Evolutionary conservation across 2,888 invertebrate species (phyloP).

Genomic region (Dryobotodes eremita): DNA sequence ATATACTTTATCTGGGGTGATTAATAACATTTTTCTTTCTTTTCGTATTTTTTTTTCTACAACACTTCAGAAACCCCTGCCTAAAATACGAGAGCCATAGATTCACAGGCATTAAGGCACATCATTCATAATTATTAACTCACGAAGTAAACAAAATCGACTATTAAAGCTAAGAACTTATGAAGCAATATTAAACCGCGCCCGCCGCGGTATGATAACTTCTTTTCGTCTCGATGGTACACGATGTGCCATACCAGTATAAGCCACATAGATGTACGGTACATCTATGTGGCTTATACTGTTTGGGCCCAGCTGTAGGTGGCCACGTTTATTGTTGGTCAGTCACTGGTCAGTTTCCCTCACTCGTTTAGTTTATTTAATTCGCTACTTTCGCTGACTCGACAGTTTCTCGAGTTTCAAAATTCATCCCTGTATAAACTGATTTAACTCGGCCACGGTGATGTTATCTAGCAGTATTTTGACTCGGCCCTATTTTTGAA

Average conservation of each 20-base stretch:
- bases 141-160: background rate
- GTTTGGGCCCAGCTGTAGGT: background rate
- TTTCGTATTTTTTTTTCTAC: background rate
- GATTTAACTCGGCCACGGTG: too few relatives aligned
- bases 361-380: background rate
- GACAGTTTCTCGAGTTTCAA: background rate
- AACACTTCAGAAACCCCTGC: background rate
- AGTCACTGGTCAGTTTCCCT: background rate
- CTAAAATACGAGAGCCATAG: background rate
- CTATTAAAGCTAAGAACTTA: background rate
- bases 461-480: too few relatives aligned
- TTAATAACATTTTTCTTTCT: background rate
- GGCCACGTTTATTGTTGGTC: background rate
- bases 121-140: background rate
- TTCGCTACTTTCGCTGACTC: background rate
- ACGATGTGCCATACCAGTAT: too few relatives aligned
- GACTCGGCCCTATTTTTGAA: too few relatives aligned
- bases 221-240: background rate
- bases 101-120: background rate
- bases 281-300: background rate
- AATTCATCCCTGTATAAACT: background rate
- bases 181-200: slow-evolving; percentile 1
- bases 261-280: too few relatives aligned
- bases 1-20: background rate
- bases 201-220: background rate